A percentile compares a stretch with the other conserved stretches of the same genome.
Conservation (phyloP, 2,113 vertebrate genomes). For the Myocastor coypus region DNA sequence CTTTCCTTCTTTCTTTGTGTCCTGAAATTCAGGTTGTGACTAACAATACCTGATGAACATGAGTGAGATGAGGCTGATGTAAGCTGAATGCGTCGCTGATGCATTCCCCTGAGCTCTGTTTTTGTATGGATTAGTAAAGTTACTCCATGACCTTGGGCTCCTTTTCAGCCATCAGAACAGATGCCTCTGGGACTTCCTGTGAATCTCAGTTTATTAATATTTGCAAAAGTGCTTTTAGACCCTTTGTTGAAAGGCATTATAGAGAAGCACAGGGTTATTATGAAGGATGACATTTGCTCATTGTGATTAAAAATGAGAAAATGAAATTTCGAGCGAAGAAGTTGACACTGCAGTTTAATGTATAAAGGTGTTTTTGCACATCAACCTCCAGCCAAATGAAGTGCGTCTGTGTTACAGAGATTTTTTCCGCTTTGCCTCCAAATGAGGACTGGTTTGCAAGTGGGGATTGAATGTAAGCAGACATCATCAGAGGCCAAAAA, state of each 20-base stretch:
- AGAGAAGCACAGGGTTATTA: slow-evolving; percentile 76
- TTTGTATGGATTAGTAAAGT: slow-evolving; percentile 62
- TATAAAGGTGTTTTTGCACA: slow-evolving; percentile 75
- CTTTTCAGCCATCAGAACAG: slow-evolving; percentile 39
- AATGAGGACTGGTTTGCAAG: slow-evolving; percentile 74
- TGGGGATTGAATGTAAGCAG: slow-evolving; percentile 72
- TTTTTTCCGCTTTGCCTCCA: slow-evolving; percentile 77
- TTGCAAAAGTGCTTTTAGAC: slow-evolving; percentile 78
- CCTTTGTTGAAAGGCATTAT: slow-evolving; percentile 76
- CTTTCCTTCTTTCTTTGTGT: background rate
- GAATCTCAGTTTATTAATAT: slow-evolving; percentile 81
- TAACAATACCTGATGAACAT: background rate
- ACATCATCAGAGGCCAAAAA: slow-evolving; percentile 74
- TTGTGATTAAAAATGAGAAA: slow-evolving; percentile 84
- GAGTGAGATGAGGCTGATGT: background rate
- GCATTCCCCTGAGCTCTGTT: slow-evolving; percentile 23
- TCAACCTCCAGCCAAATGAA: slow-evolving; percentile 63
- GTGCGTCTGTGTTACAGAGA: slow-evolving; percentile 73
- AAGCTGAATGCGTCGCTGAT: background rate
- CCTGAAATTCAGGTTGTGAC: background rate
- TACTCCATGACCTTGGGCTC: slow-evolving; percentile 62
- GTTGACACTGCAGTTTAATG: slow-evolving; percentile 68
- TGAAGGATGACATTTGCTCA: slow-evolving; percentile 83
- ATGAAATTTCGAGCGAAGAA: slow-evolving; percentile 79
- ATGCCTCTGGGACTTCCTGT: slow-evolving; percentile 71